phyloP scores from a whole-genome alignment of 2,113 vertebrate species.

The Ochotona curzoniae region DNA sequence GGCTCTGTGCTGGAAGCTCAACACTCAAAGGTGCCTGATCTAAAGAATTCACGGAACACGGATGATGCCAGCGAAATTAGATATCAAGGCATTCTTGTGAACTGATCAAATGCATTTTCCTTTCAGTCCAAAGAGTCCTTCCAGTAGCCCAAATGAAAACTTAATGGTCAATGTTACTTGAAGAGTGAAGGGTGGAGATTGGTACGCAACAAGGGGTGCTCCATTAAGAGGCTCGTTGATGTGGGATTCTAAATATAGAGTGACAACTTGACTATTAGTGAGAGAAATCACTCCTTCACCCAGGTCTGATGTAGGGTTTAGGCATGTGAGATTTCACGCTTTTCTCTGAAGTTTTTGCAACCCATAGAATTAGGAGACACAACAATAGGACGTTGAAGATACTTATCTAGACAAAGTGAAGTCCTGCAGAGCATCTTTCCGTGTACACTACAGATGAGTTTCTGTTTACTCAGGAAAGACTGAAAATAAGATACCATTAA shows the following conservation, averaged over 20 bases:
- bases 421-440: neutral
- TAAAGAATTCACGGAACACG: neutral
- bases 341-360: neutral
- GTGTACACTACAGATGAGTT: neutral
- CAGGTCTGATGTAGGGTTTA: neutral
- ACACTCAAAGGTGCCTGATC: neutral
- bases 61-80: neutral
- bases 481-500: neutral
- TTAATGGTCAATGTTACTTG: neutral
- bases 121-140: neutral
- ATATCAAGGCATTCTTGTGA: neutral
- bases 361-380: neutral
- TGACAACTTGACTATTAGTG: no score
- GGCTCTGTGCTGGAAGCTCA: neutral
- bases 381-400: neutral
- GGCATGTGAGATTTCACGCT: neutral
- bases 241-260: neutral
- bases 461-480: neutral
- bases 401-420: neutral
- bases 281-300: neutral
- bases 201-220: no score
- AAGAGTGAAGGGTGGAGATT: neutral
- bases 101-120: neutral
- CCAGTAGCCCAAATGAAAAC: neutral
- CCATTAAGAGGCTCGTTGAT: accelerated